Evolutionary conservation across 2,113 vertebrate species (phyloP).

Genomic region (Ciconia boyciana): DNA sequence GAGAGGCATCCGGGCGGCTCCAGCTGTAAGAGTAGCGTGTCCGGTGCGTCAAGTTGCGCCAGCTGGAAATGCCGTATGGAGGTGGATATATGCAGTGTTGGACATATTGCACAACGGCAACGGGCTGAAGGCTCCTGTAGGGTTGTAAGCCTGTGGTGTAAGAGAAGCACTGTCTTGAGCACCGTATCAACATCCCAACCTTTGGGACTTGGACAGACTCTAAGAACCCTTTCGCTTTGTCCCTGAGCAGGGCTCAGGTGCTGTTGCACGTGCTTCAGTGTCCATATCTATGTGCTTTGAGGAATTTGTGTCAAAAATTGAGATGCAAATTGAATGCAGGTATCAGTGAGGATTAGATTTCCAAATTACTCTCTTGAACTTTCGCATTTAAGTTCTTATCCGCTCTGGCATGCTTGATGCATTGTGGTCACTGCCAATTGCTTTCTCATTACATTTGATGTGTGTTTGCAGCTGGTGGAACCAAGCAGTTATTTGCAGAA

Average conservation of each 20-base stretch:
- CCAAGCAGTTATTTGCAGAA: neutral
- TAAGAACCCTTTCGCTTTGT: neutral
- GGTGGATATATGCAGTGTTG: neutral
- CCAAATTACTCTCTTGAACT: neutral
- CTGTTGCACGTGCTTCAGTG: neutral
- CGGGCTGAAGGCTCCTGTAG: rapidly evolving
- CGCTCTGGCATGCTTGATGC: neutral
- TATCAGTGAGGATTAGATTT: neutral
- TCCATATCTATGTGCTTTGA: neutral
- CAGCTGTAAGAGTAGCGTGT: neutral
- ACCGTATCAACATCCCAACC: rapidly evolving
- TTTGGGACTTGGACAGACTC: neutral
- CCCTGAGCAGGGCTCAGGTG: neutral
- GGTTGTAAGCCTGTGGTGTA: neutral
- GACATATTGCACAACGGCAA: neutral
- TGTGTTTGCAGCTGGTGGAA: neutral
- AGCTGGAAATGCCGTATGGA: neutral
- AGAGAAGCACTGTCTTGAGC: neutral
- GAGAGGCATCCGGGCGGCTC: rapidly evolving
- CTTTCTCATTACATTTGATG: neutral
- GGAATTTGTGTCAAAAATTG: neutral
- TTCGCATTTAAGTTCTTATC: neutral
- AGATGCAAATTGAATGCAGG: neutral
- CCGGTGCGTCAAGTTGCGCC: neutral
- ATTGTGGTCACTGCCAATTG: neutral